Conservation (phyloP, 2,888 invertebrate genomes). For the Teinopalpus imperialis region DNA sequence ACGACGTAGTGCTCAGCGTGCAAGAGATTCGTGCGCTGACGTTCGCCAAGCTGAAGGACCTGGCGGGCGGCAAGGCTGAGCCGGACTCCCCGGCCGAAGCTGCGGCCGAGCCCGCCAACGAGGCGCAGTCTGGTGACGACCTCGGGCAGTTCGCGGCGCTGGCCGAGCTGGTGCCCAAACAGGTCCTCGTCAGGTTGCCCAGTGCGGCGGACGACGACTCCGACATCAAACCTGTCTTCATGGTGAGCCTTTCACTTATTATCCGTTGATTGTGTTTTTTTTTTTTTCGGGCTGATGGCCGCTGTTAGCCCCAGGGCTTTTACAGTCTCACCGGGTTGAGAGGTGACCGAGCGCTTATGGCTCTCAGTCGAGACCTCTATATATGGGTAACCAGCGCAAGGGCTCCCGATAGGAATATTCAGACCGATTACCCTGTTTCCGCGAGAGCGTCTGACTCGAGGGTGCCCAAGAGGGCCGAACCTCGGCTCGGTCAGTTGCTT, state of each 20-base stretch:
- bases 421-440: too few relatives aligned
- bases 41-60: conserved; percentile 86
- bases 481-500: too few relatives aligned
- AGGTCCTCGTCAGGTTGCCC: conserved; percentile 86
- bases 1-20: conserved; percentile 94
- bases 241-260: conserved; percentile 72
- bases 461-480: too few relatives aligned
- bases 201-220: conserved; percentile 69
- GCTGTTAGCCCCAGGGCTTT: too few relatives aligned
- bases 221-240: conserved; percentile 82
- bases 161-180: conserved; percentile 88
- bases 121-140: conserved; percentile 61
- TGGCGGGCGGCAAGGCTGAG: conserved; percentile 58
- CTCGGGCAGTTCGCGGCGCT: conserved; percentile 67
- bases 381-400: too few relatives aligned
- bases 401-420: too few relatives aligned
- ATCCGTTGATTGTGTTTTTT: too few relatives aligned
- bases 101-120: conserved; percentile 45
- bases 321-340: too few relatives aligned
- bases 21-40: conserved; percentile 95
- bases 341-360: too few relatives aligned
- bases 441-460: too few relatives aligned
- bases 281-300: too few relatives aligned
- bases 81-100: conserved; percentile 29
- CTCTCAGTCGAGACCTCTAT: too few relatives aligned